These are phyloP conservation scores for Goniozus legneri DNA, from an alignment of 1,140 invertebrate species.

Conservation along the genomic window DNA sequence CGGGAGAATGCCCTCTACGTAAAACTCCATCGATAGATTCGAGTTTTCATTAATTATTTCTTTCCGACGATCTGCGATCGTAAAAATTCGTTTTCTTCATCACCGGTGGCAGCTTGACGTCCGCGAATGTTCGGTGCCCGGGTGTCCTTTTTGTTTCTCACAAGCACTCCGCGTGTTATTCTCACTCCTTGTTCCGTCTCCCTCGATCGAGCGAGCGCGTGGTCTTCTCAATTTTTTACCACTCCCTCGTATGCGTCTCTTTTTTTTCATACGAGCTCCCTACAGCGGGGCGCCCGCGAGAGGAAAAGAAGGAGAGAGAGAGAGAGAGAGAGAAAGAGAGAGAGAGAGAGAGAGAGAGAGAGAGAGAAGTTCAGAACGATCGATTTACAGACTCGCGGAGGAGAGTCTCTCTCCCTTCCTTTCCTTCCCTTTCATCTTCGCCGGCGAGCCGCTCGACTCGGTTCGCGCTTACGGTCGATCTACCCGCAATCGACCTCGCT, in stretches of 20 bases:
- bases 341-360: too few relatives aligned
- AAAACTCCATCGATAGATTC: too few relatives aligned
- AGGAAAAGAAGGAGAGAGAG: too few relatives aligned
- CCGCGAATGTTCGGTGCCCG: conserved; percentile 9
- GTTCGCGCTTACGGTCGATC: too few relatives aligned
- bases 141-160: conserved; percentile 16
- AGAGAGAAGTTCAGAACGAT: conserved; percentile 21
- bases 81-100: too few relatives aligned
- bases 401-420: conserved; percentile 28
- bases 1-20: too few relatives aligned
- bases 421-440: conserved; percentile 42
- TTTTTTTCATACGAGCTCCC: conserved; percentile 15
- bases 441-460: conserved; percentile 34
- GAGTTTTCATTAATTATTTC: too few relatives aligned
- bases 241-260: conserved; percentile 8
- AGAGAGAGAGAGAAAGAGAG: too few relatives aligned
- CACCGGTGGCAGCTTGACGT: conserved; percentile 4
- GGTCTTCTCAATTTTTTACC: conserved; percentile 16
- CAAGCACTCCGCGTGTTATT: conserved; percentile 14
- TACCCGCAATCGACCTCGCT: too few relatives aligned
- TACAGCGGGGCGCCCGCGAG: conserved; percentile 25
- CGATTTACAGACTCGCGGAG: conserved; percentile 31
- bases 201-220: neutral
- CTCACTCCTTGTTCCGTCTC: conserved; percentile 14
- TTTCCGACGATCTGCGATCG: too few relatives aligned